These are phyloP conservation scores for Microcaecilia unicolor DNA, from an alignment of 2,797 vertebrate species.

Conservation along the genomic window DNA sequence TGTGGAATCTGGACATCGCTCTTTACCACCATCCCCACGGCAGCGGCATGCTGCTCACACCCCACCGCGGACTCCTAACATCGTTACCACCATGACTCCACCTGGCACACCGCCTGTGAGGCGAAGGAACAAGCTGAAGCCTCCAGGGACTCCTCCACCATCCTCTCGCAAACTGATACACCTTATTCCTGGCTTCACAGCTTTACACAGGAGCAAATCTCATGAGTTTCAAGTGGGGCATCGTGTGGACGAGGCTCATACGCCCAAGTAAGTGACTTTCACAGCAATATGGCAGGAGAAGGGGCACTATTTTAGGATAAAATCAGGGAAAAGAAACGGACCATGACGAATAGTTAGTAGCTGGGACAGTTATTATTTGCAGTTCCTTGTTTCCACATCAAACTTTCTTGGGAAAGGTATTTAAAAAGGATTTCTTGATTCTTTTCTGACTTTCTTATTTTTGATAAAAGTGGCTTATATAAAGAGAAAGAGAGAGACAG, in stretches of 20 bases:
- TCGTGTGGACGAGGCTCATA: constrained; percentile 80
- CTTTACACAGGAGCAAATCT: constrained; percentile 92
- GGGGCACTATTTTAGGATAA: too few relatives aligned
- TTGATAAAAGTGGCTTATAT: too few relatives aligned
- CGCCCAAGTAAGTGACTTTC: constrained; percentile 80
- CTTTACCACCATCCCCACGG: constrained; percentile 84
- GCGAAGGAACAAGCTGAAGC: constrained; percentile 84
- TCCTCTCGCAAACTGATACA: constrained; percentile 90
- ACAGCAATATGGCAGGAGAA: too few relatives aligned
- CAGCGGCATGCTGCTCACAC: constrained; percentile 83
- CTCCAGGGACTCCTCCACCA: constrained; percentile 85
- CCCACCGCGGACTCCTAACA: constrained; percentile 82
- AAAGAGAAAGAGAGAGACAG: too few relatives aligned
- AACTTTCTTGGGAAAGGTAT: too few relatives aligned
- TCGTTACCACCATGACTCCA: constrained; percentile 79
- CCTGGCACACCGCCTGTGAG: constrained; percentile 79
- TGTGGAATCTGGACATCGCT: constrained; percentile 71
- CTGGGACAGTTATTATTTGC: too few relatives aligned
- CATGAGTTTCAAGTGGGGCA: constrained; percentile 96
- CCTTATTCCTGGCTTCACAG: constrained; percentile 86
- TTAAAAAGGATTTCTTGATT: too few relatives aligned
- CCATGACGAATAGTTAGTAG: too few relatives aligned
- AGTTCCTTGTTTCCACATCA: too few relatives aligned
- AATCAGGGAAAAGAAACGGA: too few relatives aligned
- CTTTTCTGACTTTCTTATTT: too few relatives aligned